These are phyloP conservation scores for Lasiommata megera DNA, from an alignment of 2,888 invertebrate species.

Conservation along the genomic window DNA sequence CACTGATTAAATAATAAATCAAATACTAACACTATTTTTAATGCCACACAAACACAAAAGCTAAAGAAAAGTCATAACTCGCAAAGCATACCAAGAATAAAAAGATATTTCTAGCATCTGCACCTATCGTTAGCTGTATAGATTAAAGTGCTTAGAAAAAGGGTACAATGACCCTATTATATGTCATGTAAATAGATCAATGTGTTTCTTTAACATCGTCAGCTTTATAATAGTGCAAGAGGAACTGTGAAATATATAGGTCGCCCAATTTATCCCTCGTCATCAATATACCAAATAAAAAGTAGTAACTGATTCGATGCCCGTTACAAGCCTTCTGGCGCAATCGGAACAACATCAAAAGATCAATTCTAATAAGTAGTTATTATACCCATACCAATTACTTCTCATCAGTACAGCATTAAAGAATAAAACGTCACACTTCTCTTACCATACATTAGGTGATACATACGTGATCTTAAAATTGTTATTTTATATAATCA, in stretches of 20 bases:
- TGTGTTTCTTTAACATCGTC: neutral
- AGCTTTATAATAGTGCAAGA: neutral
- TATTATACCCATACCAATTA: too few relatives aligned
- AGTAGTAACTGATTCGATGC: neutral
- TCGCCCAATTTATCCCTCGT: neutral
- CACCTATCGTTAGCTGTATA: conserved; percentile 13
- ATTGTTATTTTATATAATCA: conserved; percentile 69
- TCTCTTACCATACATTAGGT: neutral
- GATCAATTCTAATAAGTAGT: too few relatives aligned
- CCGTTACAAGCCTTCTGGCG: neutral
- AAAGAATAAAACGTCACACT: neutral
- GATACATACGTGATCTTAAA: conserved; percentile 1
- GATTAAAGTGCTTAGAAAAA: conserved; percentile 27
- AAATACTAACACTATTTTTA: neutral
- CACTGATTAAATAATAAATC: neutral
- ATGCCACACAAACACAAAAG: neutral
- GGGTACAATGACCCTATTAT: conserved; percentile 58
- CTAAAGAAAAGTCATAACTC: conserved; percentile 13
- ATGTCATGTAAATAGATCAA: conserved; percentile 51
- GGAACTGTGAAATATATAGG: neutral
- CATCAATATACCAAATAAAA: neutral
- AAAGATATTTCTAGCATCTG: conserved; percentile 6
- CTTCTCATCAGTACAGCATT: neutral
- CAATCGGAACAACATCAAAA: neutral
- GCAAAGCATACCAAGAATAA: conserved; percentile 15